Evolutionary conservation across 2,113 vertebrate species (phyloP), one percentile per base, ranked within the genome.

Genomic region (Romanogobio albipinnatus): DNA sequence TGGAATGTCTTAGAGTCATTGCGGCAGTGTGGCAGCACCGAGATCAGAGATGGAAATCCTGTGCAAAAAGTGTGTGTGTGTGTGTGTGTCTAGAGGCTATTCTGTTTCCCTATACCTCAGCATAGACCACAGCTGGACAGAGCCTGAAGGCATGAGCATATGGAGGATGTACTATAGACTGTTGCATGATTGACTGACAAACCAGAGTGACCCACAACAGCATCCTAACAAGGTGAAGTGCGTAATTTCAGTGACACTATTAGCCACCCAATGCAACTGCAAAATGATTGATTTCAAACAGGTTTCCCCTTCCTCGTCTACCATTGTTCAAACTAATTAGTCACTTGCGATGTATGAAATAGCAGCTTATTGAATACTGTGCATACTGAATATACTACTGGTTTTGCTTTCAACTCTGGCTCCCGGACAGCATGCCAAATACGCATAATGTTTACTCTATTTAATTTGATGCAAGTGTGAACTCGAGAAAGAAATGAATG

Each of bases 1-100:
- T 84, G 78, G 86, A 85, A 87, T 87, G 78, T 87, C 64, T 22
- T 6, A 15, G 70, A 71, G 53, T 83, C 75, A 68, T 62, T 70
- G 51, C 61, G 86, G 83, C 86, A 87, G 86, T 87, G 83, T 84
- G 29, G 39, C 13, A 43, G 83, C 83, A 71, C 71, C 1, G 10
- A 59, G 68, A 49, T 39, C 47, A 17, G 36, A 81, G 47, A 84
- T 58, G 26, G 81, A 73, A 76, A 62, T 81, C 84, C 76, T 74
- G 84, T 81, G 62, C 66, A 85, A 47, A 59, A 53, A 3, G 10
- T 64, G 45, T 24, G 49, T 61, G 9, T 26, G 10, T 64, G 45
- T 24, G 49, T 61, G 9, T 26, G 17, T 76, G 59, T 51, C 36
- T 9, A 15, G 36, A 62, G 19, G 26, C 13, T 71, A n/a, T 43